Conservation (phyloP, 2,113 vertebrate species). For the Propithecus coquereli region DNA sequence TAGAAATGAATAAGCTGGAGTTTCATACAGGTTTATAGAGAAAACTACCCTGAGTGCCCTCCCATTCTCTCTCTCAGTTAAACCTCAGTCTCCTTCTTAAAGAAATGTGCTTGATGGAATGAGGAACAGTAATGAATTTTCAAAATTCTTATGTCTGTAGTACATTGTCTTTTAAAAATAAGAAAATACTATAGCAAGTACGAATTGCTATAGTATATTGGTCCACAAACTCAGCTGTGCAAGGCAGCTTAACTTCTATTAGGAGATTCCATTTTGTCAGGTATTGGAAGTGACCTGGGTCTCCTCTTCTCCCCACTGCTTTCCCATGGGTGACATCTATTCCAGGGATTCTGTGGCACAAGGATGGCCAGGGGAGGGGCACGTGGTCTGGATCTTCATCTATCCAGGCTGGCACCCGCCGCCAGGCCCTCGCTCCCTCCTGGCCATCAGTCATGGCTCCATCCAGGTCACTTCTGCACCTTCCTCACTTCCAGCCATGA, state of each 20-base stretch:
- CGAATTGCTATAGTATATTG: neutral
- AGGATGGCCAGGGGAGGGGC: neutral
- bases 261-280: neutral
- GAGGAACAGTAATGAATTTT: neutral
- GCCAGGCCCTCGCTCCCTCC: neutral
- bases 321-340: neutral
- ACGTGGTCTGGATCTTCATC: neutral
- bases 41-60: neutral
- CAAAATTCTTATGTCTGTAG: neutral
- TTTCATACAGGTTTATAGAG: neutral
- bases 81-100: neutral
- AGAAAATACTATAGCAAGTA: neutral
- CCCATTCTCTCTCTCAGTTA: neutral
- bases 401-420: rapidly evolving
- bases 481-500: neutral
- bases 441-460: neutral
- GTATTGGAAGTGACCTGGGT: neutral
- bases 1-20: neutral
- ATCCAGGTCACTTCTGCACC: neutral
- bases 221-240: neutral
- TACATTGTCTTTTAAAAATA: neutral
- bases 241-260: neutral
- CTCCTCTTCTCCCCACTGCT: neutral
- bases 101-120: neutral
- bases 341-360: neutral